phyloP scores from a whole-genome alignment of 2,113 vertebrate species.

The Mungos mungo region DNA sequence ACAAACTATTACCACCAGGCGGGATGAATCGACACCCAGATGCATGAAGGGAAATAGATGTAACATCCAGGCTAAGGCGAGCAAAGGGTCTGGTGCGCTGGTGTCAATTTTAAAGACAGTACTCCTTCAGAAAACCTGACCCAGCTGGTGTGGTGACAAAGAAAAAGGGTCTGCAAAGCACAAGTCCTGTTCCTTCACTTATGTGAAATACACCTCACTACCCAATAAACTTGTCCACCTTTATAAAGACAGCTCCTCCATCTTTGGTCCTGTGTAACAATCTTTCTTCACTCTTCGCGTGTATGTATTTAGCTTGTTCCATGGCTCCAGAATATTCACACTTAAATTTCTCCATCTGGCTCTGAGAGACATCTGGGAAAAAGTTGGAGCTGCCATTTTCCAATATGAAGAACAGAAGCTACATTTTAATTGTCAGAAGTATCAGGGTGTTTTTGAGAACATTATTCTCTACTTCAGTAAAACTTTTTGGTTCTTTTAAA shows the following conservation, averaged over 20 bases:
- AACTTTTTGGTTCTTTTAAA: constrained; percentile 52
- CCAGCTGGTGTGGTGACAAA: neutral
- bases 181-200: no score
- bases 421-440: constrained; percentile 27
- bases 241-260: neutral
- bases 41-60: rapidly evolving
- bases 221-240: neutral
- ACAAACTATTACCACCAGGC: neutral
- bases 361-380: neutral
- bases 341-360: neutral
- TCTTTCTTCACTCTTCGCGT: neutral
- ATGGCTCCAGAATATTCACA: neutral
- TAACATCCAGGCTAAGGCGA: neutral
- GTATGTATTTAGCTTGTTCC: neutral
- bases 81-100: neutral
- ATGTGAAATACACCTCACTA: neutral
- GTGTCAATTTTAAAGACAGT: neutral
- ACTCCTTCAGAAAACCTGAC: neutral
- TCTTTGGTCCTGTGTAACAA: neutral
- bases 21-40: neutral
- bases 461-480: constrained; percentile 19
- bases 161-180: neutral
- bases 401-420: constrained; percentile 19
- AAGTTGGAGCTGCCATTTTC: neutral
- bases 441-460: constrained; percentile 12